phyloP scores from a whole-genome alignment of 2,113 vertebrate genomes.

The Ivindomyrus marchei region DNA sequence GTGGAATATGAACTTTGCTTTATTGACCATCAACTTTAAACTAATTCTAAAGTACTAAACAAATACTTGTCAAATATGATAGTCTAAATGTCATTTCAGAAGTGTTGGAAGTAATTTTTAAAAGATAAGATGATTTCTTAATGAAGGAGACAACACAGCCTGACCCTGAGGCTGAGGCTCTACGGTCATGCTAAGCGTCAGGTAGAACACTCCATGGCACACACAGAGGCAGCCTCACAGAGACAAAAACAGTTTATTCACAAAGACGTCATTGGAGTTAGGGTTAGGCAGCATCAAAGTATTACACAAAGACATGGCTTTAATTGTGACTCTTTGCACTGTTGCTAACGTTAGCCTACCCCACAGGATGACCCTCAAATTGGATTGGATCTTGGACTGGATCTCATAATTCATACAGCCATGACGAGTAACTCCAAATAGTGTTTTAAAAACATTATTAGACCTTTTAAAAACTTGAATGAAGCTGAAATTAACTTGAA shows the following conservation, averaged over 20 bases:
- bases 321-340: not conserved
- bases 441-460: not conserved
- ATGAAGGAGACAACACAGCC: not conserved
- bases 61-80: not conserved
- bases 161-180: not conserved
- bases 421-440: not conserved
- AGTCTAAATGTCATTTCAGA: not conserved
- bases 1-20: not conserved
- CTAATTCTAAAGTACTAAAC: not conserved
- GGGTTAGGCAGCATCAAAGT: not conserved
- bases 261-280: not conserved
- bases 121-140: not conserved
- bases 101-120: not conserved
- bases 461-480: slow-evolving; percentile 17
- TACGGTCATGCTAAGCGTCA: not conserved
- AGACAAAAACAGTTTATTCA: not conserved
- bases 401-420: not conserved
- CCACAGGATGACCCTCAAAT: not conserved
- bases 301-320: not conserved
- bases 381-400: too few relatives aligned
- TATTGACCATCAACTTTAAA: not conserved
- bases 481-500: not conserved
- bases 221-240: not conserved
- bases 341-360: not conserved
- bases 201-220: not conserved